Evolutionary conservation across 2,797 vertebrate species (phyloP).

Genomic region (Tragopan temminckii): DNA sequence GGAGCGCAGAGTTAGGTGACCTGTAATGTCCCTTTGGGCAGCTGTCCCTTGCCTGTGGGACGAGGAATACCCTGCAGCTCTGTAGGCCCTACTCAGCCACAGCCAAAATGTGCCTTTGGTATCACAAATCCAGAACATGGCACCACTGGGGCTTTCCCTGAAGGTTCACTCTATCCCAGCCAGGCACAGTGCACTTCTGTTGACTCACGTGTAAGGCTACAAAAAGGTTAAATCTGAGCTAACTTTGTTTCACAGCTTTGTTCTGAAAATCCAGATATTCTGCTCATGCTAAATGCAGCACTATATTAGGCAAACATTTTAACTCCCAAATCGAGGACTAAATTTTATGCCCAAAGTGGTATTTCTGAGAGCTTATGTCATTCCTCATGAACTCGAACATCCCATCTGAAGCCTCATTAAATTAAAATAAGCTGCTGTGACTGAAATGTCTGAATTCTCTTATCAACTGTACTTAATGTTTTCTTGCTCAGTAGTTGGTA

Average conservation of each 20-base stretch:
- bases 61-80: background rate
- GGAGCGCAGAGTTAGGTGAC: accelerated
- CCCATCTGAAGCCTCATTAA: background rate
- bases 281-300: background rate
- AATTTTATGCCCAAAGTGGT: background rate
- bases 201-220: background rate
- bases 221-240: background rate
- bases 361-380: background rate
- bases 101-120: background rate
- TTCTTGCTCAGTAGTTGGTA: background rate
- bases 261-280: background rate
- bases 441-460: background rate
- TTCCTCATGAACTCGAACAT: background rate
- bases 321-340: background rate
- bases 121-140: background rate
- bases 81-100: background rate
- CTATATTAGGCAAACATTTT: background rate
- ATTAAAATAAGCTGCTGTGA: background rate
- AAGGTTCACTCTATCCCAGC: background rate
- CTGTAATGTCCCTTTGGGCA: background rate
- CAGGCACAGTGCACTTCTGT: background rate
- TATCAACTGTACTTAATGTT: background rate
- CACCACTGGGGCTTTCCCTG: background rate
- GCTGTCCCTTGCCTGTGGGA: background rate
- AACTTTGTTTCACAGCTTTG: background rate